These are phyloP conservation scores for Apostichopus leukothele DNA, from an alignment of 53 echinoderm and acorn worm species.

Conservation along the genomic window DNA sequence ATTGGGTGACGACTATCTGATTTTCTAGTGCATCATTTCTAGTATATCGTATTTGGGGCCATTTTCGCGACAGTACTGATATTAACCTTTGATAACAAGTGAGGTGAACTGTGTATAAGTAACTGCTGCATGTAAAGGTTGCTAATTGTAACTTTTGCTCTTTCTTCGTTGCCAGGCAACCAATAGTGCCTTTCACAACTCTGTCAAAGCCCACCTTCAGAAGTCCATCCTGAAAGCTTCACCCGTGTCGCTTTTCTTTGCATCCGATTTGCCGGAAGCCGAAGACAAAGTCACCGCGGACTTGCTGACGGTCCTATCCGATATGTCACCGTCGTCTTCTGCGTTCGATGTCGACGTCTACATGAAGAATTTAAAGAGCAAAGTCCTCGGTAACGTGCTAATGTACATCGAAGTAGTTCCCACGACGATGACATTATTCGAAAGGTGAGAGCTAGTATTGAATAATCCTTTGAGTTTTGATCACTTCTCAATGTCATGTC, in stretches of 20 bases:
- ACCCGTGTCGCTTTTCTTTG: slow-evolving; percentile 71
- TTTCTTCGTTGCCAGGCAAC: slow-evolving; percentile 11
- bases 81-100: too few species aligned
- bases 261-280: slow-evolving; percentile 38
- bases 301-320: slow-evolving; percentile 70
- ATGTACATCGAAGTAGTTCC: slow-evolving; percentile 90
- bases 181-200: slow-evolving; percentile 62
- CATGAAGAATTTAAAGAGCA: slow-evolving; percentile 63
- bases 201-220: slow-evolving; percentile 62
- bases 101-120: too few species aligned
- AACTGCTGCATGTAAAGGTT: too few species aligned
- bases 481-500: too few species aligned
- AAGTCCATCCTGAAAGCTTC: slow-evolving; percentile 59
- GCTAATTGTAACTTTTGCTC: too few species aligned
- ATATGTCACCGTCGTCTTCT: slow-evolving; percentile 14
- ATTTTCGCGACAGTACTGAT: too few species aligned
- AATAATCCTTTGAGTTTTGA: too few species aligned
- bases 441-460: slow-evolving; percentile 63
- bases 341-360: slow-evolving; percentile 70
- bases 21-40: too few species aligned
- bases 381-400: slow-evolving; percentile 76
- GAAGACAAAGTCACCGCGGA: slow-evolving; percentile 70
- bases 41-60: too few species aligned
- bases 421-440: slow-evolving; percentile 88
- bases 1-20: too few species aligned